Percentiles rank a stretch among this genome's conserved stretches.
phyloP scores from a whole-genome alignment of 1,140 invertebrate genomes.

The Drosophila azteca region DNA sequence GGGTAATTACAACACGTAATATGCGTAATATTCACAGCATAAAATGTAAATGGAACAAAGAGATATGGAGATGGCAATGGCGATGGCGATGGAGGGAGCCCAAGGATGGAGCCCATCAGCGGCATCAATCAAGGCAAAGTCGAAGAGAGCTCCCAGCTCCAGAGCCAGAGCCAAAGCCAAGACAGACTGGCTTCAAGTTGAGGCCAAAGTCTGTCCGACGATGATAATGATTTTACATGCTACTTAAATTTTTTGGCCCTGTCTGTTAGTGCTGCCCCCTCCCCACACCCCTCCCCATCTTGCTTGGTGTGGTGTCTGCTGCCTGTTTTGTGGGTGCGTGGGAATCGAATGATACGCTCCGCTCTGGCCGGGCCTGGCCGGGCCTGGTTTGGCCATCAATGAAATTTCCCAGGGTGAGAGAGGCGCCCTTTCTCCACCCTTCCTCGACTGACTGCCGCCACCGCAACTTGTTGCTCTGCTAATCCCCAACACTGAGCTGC shows the following conservation, averaged over 20 bases:
- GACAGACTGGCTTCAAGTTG: too few species aligned
- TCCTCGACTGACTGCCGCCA: slow-evolving; percentile 1
- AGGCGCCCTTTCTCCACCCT: slow-evolving; percentile 32
- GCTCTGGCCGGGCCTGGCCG: not conserved
- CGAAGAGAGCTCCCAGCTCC: too few species aligned
- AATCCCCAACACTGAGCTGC: slow-evolving; percentile 65
- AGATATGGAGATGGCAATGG: slow-evolving; percentile 42
- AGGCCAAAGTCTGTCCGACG: not conserved
- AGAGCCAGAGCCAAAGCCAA: too few species aligned
- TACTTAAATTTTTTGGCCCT: slow-evolving; percentile 43
- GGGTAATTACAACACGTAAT: slow-evolving; percentile 77
- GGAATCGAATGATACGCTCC: slow-evolving; percentile 51
- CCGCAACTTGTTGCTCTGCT: slow-evolving; percentile 5
- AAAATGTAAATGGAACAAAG: slow-evolving; percentile 52
- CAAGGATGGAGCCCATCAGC: not conserved
- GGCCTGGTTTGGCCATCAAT: slow-evolving; percentile 54
- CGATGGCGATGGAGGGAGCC: slow-evolving; percentile 26
- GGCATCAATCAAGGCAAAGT: slow-evolving; percentile 23
- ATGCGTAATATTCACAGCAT: slow-evolving; percentile 81
- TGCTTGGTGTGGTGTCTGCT: not conserved
- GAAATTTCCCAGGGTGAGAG: slow-evolving; percentile 68
- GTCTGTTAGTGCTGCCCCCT: slow-evolving; percentile 5
- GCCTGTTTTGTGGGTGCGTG: slow-evolving; percentile 50
- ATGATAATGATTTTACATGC: slow-evolving; percentile 51
- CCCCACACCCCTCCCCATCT: too few species aligned